Evolutionary conservation across 2,113 vertebrate species (phyloP).

Genomic region (Oceanodroma tethys): DNA sequence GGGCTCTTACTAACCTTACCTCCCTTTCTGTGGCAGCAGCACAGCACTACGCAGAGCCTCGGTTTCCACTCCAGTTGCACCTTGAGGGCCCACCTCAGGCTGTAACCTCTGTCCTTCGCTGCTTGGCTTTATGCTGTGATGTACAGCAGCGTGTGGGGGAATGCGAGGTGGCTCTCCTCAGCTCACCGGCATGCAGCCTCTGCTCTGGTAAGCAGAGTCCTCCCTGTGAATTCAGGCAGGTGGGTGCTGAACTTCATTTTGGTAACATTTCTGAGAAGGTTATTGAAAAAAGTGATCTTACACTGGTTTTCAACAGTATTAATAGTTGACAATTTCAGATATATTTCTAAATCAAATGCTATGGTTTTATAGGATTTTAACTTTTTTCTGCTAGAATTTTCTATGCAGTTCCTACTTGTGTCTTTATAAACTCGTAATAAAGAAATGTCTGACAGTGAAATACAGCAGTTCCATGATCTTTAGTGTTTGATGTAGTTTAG

Average conservation of each 20-base stretch:
- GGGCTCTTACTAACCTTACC: neutral
- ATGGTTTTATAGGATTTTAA: neutral
- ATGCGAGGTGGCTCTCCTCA: neutral
- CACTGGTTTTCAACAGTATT: neutral
- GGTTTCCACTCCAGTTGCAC: neutral
- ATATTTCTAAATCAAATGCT: neutral
- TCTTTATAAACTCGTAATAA: neutral
- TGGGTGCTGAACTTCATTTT: neutral
- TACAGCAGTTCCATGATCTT: neutral
- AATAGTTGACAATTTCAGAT: neutral
- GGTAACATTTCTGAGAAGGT: neutral
- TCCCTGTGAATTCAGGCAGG: neutral
- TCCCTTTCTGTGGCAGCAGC: neutral
- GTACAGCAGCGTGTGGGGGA: neutral
- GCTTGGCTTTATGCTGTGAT: neutral
- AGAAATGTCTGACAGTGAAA: neutral
- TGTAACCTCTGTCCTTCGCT: neutral
- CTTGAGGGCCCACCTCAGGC: neutral
- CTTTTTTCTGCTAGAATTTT: neutral
- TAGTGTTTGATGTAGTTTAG: neutral
- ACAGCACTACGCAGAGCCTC: neutral
- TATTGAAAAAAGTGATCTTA: neutral
- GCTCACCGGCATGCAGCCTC: neutral
- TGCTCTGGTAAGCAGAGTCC: neutral
- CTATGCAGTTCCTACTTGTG: neutral